Percentiles rank a stretch among this genome's conserved stretches.
phyloP scores from a whole-genome alignment of 2,113 vertebrate species.

The Paraplagusia blochii region DNA sequence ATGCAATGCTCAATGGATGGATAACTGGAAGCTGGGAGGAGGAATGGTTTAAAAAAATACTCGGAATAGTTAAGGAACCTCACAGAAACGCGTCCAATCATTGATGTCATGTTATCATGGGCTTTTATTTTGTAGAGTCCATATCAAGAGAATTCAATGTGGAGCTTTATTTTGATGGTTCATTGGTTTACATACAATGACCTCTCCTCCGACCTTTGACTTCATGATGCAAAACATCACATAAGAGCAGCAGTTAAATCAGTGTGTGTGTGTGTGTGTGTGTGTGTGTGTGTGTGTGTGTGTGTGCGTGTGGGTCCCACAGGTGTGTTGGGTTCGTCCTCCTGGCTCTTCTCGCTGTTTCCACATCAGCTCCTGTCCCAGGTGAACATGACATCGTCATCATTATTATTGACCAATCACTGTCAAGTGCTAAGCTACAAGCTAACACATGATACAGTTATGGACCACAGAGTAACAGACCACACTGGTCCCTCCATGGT shows the following conservation, averaged over 20 bases:
- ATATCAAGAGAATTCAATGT: too few relatives aligned
- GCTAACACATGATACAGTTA: neutral
- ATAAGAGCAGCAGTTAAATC: conserved; percentile 14
- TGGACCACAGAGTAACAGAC: too few relatives aligned
- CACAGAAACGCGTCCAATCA: too few relatives aligned
- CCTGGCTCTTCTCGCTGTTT: conserved; percentile 26
- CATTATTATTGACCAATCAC: neutral
- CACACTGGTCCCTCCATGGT: too few relatives aligned
- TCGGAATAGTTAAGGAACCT: too few relatives aligned
- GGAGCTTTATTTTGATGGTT: too few relatives aligned
- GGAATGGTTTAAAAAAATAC: too few relatives aligned
- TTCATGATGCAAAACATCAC: conserved; percentile 1
- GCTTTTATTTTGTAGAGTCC: too few relatives aligned
- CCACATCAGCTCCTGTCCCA: conserved; percentile 56
- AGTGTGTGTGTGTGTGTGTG: conserved; percentile 17
- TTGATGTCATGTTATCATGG: too few relatives aligned
- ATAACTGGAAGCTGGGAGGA: too few relatives aligned
- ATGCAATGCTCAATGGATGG: too few relatives aligned
- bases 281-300: conserved; percentile 22
- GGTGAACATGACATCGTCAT: conserved; percentile 48
- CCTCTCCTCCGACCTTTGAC: neutral
- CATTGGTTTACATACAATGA: neutral
- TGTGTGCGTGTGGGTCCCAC: conserved; percentile 21
- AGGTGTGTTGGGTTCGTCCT: conserved; percentile 54
- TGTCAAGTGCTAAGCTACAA: too few relatives aligned